Conservation (phyloP, 2,888 invertebrate species). For the Amphipoea lucens region DNA sequence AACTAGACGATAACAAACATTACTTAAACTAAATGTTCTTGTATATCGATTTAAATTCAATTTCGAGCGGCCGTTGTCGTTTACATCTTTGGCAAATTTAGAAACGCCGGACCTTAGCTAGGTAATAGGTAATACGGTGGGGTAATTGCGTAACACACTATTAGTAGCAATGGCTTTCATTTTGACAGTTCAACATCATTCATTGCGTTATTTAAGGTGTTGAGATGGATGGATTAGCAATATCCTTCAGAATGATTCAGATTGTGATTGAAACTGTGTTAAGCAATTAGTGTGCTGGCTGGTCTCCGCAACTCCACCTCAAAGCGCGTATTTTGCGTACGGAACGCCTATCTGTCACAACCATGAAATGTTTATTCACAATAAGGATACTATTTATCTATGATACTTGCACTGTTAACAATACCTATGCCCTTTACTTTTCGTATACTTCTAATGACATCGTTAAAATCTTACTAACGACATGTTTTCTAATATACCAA, state of each 20-base stretch:
- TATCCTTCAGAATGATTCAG: too few species aligned
- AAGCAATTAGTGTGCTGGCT: background rate
- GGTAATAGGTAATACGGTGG: background rate
- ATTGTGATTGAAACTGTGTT: too few species aligned
- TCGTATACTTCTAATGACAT: slow-evolving; percentile 21
- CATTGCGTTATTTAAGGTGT: background rate
- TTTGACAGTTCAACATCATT: background rate
- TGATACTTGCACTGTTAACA: background rate
- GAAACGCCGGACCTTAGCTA: too few species aligned
- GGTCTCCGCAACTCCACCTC: background rate
- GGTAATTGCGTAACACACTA: background rate
- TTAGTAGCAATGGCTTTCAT: background rate
- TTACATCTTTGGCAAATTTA: too few species aligned
- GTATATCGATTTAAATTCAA: too few species aligned
- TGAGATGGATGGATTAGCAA: background rate
- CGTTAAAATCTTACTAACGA: slow-evolving; percentile 41
- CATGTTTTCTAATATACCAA: slow-evolving; percentile 14
- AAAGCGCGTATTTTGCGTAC: background rate
- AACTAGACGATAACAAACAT: too few species aligned
- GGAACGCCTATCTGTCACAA: background rate
- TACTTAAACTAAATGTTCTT: too few species aligned
- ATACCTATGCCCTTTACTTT: background rate
- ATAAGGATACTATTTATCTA: background rate
- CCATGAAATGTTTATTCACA: background rate
- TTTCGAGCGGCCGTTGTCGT: too few species aligned